Evolutionary conservation across 2,888 invertebrate genomes (phyloP), one percentile per base, ranked within the genome.

Genomic region (Diplazon laetatorius): DNA sequence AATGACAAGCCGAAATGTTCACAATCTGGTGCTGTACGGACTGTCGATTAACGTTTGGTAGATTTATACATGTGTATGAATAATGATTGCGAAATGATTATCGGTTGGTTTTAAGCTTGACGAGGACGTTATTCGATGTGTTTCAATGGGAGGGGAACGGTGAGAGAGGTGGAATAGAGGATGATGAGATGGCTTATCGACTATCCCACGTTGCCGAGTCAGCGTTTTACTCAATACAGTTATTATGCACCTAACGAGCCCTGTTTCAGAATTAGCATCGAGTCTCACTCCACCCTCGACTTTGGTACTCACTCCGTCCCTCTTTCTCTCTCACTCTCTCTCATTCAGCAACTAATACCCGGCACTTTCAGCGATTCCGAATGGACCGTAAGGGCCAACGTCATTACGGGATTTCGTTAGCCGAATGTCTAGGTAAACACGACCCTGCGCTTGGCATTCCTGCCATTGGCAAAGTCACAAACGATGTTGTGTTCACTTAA

Each of bases 301-400:
- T 60, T 52, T 57, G n/a, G n/a, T n/a, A n/a, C n/a, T n/a, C n/a
- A n/a, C 55, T 63, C 57, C 18, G 42, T 39, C 59, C 18, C 25
- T 73, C 59, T n/a, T 39, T 44, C 12, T 9, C 22, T 18, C 42
- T 55, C 10, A 14, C 57, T 9, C 10, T 12, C 16, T 22, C 35
- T 48, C 68, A 69, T 37, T n/a, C 62, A 59, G 69, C 65, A 60
- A 78, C 70, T 74, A 78, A 74, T 65, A 66, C 48, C 30, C 55
- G 57, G 52, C 50, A 65, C 65, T 70, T 78, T 50, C 55, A 76
- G 63, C 71, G 52, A 69, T 65, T 72, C 68, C 68, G 68, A 79
- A 72, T 72, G 35, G 78, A 78, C 68, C 63, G 76, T 76, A 72
- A 72, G 50, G 69, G 59, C 76, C 63, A 79, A 72, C 68, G 66